Percentiles rank a stretch among this genome's conserved stretches.
These are phyloP conservation scores for Diabrotica undecimpunctata DNA, from an alignment of 1,140 invertebrate species.

Conservation along the genomic window DNA sequence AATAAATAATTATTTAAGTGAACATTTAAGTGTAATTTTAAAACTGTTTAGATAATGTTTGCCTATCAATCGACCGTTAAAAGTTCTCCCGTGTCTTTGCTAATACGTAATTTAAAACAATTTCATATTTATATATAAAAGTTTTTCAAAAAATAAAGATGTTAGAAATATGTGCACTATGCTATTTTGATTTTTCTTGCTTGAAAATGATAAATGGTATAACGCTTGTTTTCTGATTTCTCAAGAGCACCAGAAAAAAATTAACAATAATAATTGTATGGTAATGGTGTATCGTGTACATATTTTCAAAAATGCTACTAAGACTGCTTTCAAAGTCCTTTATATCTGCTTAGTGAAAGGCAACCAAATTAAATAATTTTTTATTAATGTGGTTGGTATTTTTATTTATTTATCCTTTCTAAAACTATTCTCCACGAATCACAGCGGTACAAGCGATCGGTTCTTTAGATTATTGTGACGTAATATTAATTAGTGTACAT, in stretches of 20 bases:
- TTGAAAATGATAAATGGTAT: slow-evolving; percentile 24
- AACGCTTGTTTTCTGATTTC: slow-evolving; percentile 19
- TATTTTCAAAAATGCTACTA: slow-evolving; percentile 34
- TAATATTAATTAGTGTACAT: too few species aligned
- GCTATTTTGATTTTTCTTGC: slow-evolving; percentile 23
- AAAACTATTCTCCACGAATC: too few species aligned
- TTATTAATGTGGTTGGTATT: slow-evolving; percentile 15
- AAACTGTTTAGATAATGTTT: too few species aligned
- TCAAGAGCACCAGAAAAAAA: slow-evolving; percentile 25
- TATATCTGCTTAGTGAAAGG: slow-evolving; percentile 37
- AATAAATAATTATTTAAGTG: too few species aligned
- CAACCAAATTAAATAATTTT: slow-evolving; percentile 37
- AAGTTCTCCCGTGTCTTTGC: not conserved
- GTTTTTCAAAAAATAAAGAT: slow-evolving; percentile 16
- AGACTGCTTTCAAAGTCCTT: slow-evolving; percentile 37
- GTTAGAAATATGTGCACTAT: slow-evolving; percentile 23
- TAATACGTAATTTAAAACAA: slow-evolving; percentile 7
- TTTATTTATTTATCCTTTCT: not conserved
- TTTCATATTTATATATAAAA: slow-evolving; percentile 14
- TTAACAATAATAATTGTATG: slow-evolving; percentile 24
- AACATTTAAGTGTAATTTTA: too few species aligned
- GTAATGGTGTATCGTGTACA: slow-evolving; percentile 30
- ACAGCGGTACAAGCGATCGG: too few species aligned
- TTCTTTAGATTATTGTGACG: too few species aligned
- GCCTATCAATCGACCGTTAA: too few species aligned